Conservation (phyloP, 2,888 invertebrate species). For the Sinotaia quadrata region DNA sequence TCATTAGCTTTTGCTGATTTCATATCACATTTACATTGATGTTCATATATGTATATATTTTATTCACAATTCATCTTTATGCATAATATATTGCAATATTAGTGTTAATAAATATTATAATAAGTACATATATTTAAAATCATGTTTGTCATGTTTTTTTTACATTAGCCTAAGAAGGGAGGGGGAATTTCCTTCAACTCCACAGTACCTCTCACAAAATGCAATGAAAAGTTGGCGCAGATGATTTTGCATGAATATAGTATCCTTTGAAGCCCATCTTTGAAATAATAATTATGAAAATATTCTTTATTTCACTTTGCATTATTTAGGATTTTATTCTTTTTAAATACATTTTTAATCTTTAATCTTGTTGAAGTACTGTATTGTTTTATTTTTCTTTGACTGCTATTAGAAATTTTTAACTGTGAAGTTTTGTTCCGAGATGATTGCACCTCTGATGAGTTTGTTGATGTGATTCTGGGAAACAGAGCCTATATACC, state of each 20-base stretch:
- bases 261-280: constrained; percentile 75
- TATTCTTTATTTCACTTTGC: not conserved
- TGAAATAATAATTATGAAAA: not conserved
- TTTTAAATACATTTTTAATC: not conserved
- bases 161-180: constrained; percentile 86
- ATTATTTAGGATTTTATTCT: not conserved
- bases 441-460: constrained; percentile 95
- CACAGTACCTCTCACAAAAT: constrained; percentile 91
- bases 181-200: constrained; percentile 98
- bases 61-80: no score
- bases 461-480: constrained; percentile 97
- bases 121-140: no score
- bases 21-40: no score
- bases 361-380: constrained; percentile 3
- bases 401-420: constrained; percentile 73
- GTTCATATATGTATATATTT: no score
- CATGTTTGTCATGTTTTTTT: constrained; percentile 8
- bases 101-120: no score
- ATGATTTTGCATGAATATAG: constrained; percentile 99
- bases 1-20: no score
- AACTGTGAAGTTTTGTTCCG: constrained; percentile 86
- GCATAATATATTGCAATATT: no score
- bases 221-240: constrained; percentile 97
- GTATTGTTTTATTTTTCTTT: constrained; percentile 34
- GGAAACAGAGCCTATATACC: constrained; percentile 96